Evolutionary conservation across 2,888 invertebrate species (phyloP).

Genomic region (Ypsolopha scabrella): DNA sequence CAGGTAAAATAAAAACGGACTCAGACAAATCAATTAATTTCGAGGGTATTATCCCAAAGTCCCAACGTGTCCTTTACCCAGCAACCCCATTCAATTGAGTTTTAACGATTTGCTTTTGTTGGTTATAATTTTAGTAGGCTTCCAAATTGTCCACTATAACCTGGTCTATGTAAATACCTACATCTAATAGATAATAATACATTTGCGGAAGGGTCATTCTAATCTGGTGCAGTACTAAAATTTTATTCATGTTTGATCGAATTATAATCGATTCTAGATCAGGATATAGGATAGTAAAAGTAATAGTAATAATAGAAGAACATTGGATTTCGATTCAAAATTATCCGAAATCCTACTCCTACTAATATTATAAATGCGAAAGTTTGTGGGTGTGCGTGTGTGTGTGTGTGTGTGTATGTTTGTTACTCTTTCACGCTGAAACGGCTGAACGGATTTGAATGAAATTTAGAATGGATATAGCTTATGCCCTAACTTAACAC

Average conservation of each 20-base stretch:
- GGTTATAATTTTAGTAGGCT: neutral
- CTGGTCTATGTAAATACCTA: conserved; percentile 16
- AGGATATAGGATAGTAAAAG: conserved; percentile 1
- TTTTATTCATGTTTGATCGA: conserved; percentile 54
- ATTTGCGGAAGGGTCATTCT: conserved; percentile 15
- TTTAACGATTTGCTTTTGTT: conserved; percentile 51
- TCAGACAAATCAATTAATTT: no score
- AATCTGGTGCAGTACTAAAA: conserved; percentile 29
- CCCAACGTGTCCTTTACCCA: neutral
- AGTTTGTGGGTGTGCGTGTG: no score
- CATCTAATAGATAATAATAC: neutral
- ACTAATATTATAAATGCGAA: no score
- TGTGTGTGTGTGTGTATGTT: no score
- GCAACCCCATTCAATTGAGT: conserved; percentile 44
- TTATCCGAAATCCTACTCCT: no score
- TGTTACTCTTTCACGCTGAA: no score
- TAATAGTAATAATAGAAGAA: neutral
- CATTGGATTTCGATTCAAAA: neutral
- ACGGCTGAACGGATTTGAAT: no score
- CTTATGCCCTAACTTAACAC: no score
- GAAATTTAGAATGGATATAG: no score
- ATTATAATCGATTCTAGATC: conserved; percentile 46
- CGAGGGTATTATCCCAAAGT: neutral
- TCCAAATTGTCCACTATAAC: conserved; percentile 33
- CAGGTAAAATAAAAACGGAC: no score